These are phyloP conservation scores for Tenebrosternarchus preto DNA, from an alignment of 2,113 vertebrate species.

Conservation along the genomic window DNA sequence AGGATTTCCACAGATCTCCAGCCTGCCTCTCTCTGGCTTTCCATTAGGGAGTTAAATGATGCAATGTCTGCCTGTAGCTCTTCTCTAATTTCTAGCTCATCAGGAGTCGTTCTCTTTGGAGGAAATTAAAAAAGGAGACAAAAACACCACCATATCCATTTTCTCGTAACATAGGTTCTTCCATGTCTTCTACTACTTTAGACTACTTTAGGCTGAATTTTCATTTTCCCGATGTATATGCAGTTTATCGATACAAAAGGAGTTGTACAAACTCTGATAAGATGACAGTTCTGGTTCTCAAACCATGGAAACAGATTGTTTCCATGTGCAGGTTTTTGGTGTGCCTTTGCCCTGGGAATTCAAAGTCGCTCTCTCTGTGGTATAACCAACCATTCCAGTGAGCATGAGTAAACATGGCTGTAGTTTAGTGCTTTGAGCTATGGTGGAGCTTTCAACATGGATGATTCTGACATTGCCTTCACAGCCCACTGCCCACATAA, in stretches of 20 bases:
- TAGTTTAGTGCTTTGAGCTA: not conserved
- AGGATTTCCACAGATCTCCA: constrained; percentile 17
- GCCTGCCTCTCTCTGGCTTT: constrained; percentile 1
- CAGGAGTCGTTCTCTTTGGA: constrained; percentile 10
- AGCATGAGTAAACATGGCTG: constrained; percentile 4
- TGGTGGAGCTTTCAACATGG: not conserved
- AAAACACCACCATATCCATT: not conserved
- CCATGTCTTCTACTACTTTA: not conserved
- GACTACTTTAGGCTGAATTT: not conserved
- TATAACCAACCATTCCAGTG: not conserved
- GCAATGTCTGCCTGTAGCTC: constrained; percentile 23
- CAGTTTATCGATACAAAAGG: not conserved
- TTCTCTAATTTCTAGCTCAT: constrained; percentile 8
- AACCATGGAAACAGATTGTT: not conserved
- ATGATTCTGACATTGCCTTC: constrained; percentile 8
- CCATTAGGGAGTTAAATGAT: constrained; percentile 42
- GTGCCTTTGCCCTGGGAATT: not conserved
- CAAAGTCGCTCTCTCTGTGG: not conserved
- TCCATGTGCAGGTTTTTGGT: not conserved
- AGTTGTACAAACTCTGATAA: not conserved
- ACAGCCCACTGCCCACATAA: not conserved
- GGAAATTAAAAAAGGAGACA: constrained; percentile 27
- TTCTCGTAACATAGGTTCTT: not conserved
- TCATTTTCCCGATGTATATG: not conserved
- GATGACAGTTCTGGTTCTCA: not conserved